A percentile compares a stretch with the other conserved stretches of the same genome.
Evolutionary conservation across 1,140 invertebrate species (phyloP).

Genomic region (Archivesica marissinica): DNA sequence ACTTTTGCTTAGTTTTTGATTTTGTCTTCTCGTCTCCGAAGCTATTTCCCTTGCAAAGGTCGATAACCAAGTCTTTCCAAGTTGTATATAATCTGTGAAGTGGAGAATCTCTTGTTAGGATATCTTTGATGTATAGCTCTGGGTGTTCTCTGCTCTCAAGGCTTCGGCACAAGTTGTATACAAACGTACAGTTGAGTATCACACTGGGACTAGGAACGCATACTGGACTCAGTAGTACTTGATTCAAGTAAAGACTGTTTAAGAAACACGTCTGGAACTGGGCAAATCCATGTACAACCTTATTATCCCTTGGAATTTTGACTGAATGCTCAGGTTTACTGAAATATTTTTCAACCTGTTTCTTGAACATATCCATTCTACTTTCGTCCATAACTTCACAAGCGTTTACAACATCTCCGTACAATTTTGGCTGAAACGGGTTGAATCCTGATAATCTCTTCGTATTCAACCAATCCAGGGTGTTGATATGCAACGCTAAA

Average conservation of each 20-base stretch:
- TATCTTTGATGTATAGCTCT: constrained; percentile 27
- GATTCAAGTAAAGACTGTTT: constrained; percentile 72
- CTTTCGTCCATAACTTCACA: neutral
- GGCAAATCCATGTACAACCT: constrained; percentile 75
- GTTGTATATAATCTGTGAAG: constrained; percentile 11
- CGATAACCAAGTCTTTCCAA: constrained; percentile 10
- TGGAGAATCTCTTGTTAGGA: constrained; percentile 28
- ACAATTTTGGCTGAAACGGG: neutral
- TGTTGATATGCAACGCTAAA: constrained; percentile 70
- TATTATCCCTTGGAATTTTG: constrained; percentile 67
- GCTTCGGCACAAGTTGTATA: constrained; percentile 44
- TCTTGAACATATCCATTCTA: constrained; percentile 49
- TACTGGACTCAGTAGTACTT: constrained; percentile 71
- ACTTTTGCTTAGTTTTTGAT: neutral
- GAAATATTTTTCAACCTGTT: constrained; percentile 71
- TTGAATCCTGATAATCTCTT: constrained; percentile 2
- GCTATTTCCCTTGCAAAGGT: neutral
- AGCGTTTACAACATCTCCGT: neutral
- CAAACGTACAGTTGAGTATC: constrained; percentile 52
- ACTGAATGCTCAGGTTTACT: constrained; percentile 65
- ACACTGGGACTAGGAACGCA: constrained; percentile 21
- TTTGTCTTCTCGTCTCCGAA: neutral
- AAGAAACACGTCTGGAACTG: constrained; percentile 79
- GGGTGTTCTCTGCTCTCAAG: constrained; percentile 23
- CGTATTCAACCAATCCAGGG: constrained; percentile 39